Evolutionary conservation across 2,113 vertebrate genomes (phyloP).

Genomic region (Rhabdornis inornatus): DNA sequence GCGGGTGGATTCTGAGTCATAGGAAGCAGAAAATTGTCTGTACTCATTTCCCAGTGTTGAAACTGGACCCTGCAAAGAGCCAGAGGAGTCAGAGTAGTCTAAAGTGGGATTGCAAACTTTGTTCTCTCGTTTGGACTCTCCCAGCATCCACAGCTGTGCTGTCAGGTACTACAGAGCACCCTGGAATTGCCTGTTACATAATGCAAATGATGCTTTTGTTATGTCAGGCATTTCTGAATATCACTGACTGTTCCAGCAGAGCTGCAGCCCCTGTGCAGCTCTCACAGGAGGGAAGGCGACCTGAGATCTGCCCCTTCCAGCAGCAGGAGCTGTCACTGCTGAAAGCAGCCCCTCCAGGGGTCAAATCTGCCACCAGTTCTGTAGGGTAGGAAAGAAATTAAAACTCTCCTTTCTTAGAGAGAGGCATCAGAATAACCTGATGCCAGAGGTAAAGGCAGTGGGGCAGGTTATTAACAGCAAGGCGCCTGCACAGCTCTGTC

Average conservation of each 20-base stretch:
- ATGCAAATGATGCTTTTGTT: background rate
- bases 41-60: background rate
- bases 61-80: background rate
- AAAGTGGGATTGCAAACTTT: background rate
- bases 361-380: background rate
- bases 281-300: background rate
- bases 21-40: background rate
- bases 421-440: background rate
- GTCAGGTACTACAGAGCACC: accelerated
- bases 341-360: background rate
- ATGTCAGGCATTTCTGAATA: background rate
- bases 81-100: background rate
- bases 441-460: background rate
- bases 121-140: accelerated
- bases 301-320: background rate
- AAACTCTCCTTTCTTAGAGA: background rate
- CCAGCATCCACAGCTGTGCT: accelerated
- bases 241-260: background rate
- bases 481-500: background rate
- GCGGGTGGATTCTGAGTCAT: background rate
- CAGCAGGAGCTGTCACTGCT: background rate
- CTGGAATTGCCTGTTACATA: background rate
- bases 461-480: background rate
- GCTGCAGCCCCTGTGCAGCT: background rate
- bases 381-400: background rate